A percentile compares a stretch with the other conserved stretches of the same genome.
phyloP scores from a whole-genome alignment of 2,888 invertebrate species.

The Eristalis pertinax region DNA sequence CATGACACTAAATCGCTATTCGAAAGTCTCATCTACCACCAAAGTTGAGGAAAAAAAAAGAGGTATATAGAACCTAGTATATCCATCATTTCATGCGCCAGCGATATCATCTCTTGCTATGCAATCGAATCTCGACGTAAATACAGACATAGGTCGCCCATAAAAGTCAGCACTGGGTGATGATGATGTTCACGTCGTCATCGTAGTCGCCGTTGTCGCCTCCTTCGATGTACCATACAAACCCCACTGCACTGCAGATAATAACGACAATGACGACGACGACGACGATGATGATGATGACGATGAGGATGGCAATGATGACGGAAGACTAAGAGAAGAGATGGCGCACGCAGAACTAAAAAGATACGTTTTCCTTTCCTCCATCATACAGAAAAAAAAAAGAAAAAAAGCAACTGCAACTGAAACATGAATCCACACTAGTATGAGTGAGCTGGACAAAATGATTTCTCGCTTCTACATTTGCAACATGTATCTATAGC shows the following conservation, averaged over 20 bases:
- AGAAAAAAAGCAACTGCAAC: conserved; percentile 13
- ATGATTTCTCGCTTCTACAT: conserved; percentile 71
- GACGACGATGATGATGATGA: conserved; percentile 74
- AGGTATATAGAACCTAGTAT: conserved; percentile 17
- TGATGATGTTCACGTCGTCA: conserved; percentile 69
- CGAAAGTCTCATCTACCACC: conserved; percentile 22
- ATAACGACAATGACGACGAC: conserved; percentile 36
- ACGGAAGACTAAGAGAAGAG: conserved; percentile 53
- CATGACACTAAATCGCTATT: conserved; percentile 27
- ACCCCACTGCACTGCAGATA: conserved; percentile 25
- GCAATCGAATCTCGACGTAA: conserved; percentile 71
- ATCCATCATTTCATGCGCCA: conserved; percentile 65
- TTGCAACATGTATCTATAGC: conserved; percentile 50
- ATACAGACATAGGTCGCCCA: conserved; percentile 72
- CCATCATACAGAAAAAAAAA: conserved; percentile 33
- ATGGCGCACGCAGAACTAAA: conserved; percentile 70
- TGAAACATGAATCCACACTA: conserved; percentile 17
- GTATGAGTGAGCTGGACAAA: conserved; percentile 70
- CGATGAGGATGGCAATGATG: conserved; percentile 73
- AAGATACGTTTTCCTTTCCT: conserved; percentile 61
- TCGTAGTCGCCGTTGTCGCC: conserved; percentile 31
- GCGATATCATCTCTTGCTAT: conserved; percentile 54
- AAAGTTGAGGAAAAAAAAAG: background rate
- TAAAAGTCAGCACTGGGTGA: conserved; percentile 70
- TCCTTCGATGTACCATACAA: conserved; percentile 15